Evolutionary conservation across 2,113 vertebrate genomes (phyloP).

Genomic region (Sterna hirundo): DNA sequence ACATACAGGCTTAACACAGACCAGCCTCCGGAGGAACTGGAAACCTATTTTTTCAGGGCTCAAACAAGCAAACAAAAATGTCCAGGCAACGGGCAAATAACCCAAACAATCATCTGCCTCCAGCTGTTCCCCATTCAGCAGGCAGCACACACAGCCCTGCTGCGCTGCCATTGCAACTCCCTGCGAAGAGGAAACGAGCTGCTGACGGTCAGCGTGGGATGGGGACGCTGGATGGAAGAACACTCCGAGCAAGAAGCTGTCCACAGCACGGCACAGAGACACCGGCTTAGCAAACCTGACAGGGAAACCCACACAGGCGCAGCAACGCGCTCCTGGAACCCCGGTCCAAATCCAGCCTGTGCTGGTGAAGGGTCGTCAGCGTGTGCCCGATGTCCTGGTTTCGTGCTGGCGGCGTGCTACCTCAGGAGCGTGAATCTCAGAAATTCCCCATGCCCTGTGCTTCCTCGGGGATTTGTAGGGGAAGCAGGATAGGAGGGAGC

Average conservation of each 20-base stretch:
- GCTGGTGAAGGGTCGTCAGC: neutral
- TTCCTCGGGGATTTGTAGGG: neutral
- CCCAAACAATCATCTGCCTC: conserved; percentile 49
- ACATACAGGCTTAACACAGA: neutral
- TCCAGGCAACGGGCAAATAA: conserved; percentile 52
- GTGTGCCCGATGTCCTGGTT: neutral
- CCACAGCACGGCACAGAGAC: neutral
- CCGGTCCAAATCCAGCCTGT: neutral
- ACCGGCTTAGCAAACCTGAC: neutral
- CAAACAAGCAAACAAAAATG: conserved; percentile 34
- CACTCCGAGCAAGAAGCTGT: neutral
- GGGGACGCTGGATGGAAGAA: neutral
- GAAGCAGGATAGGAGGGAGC: neutral
- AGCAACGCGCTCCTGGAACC: neutral
- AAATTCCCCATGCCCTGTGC: neutral
- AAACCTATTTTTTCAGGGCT: conserved; percentile 40
- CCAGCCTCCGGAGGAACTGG: neutral
- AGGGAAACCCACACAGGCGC: neutral
- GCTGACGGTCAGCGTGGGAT: neutral
- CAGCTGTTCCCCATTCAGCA: conserved; percentile 59
- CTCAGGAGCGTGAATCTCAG: neutral
- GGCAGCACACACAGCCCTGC: neutral
- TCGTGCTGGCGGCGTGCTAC: fast-evolving
- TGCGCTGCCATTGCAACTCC: neutral
- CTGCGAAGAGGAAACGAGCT: neutral